phyloP scores from a whole-genome alignment of 2,797 vertebrate species.

The Caiman crocodilus region DNA sequence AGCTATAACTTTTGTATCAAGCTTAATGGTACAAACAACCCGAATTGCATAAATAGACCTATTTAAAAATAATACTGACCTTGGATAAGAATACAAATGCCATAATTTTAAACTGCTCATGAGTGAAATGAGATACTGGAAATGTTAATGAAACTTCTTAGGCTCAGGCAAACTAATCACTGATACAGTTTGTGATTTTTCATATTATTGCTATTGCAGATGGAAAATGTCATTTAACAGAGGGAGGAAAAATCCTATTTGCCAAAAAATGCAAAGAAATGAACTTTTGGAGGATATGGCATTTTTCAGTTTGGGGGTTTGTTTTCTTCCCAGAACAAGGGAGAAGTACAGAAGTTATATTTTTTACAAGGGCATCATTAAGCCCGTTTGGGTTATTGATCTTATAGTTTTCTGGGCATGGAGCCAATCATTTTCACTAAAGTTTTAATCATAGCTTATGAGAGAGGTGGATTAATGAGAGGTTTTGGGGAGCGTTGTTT shows the following conservation, averaged over 20 bases:
- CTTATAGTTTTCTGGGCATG: slow-evolving; percentile 63
- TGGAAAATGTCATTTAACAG: slow-evolving; percentile 45
- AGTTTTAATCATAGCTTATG: slow-evolving; percentile 66
- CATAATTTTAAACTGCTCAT: slow-evolving; percentile 72
- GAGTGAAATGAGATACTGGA: slow-evolving; percentile 77
- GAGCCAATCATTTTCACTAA: slow-evolving; percentile 56
- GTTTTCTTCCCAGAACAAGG: neutral
- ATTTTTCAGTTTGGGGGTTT: slow-evolving; percentile 34
- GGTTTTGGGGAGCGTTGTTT: neutral
- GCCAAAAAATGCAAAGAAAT: slow-evolving; percentile 8
- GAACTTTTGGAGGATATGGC: slow-evolving; percentile 33
- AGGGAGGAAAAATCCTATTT: neutral
- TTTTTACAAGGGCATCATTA: slow-evolving; percentile 63
- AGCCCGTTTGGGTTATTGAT: slow-evolving; percentile 71
- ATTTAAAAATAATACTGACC: slow-evolving; percentile 52
- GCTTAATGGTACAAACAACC: slow-evolving; percentile 60
- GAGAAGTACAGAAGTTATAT: slow-evolving; percentile 53
- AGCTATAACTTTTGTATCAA: slow-evolving; percentile 65
- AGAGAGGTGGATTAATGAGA: slow-evolving; percentile 47
- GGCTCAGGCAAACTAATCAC: slow-evolving; percentile 38
- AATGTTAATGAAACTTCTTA: slow-evolving; percentile 64
- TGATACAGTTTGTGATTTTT: slow-evolving; percentile 64
- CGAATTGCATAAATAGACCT: slow-evolving; percentile 55
- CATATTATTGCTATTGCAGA: slow-evolving; percentile 37
- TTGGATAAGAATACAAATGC: slow-evolving; percentile 59